A percentile compares a stretch with the other conserved stretches of the same genome.
These are phyloP conservation scores for Sminthurides aquaticus DNA, from an alignment of 2,888 invertebrate genomes.

Conservation along the genomic window DNA sequence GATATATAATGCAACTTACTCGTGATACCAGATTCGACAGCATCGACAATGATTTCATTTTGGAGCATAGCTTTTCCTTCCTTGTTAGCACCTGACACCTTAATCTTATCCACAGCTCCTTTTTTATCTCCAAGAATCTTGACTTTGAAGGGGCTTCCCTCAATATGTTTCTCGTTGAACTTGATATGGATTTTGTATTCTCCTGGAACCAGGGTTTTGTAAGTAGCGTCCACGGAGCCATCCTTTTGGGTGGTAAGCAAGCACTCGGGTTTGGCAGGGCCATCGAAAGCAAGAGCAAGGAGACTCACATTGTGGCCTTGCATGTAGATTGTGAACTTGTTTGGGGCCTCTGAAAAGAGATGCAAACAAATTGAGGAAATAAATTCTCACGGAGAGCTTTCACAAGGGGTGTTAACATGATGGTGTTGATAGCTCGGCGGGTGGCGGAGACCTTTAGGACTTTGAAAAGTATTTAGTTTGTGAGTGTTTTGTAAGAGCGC, in stretches of 20 bases:
- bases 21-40: conserved; percentile 40
- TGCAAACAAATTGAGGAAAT: background rate
- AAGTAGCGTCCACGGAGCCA: conserved; percentile 36
- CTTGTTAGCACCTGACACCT: conserved; percentile 38
- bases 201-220: conserved; percentile 35
- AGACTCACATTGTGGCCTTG: conserved; percentile 41
- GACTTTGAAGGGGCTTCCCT: conserved; percentile 38
- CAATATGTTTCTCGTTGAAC: conserved; percentile 41
- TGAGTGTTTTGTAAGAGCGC: background rate
- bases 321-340: conserved; percentile 40
- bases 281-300: conserved; percentile 39
- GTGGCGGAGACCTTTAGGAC: too few relatives aligned
- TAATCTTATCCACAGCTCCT: conserved; percentile 38
- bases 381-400: background rate
- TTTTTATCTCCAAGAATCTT: conserved; percentile 40
- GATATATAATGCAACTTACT: conserved; percentile 30
- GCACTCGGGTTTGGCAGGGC: conserved; percentile 40
- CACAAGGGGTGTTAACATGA: background rate
- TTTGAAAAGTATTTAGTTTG: too few relatives aligned
- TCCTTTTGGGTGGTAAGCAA: conserved; percentile 37
- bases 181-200: conserved; percentile 40
- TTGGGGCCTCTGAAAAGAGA: conserved; percentile 35
- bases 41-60: conserved; percentile 37
- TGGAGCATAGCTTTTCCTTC: conserved; percentile 27
- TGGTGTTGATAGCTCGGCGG: background rate